These are phyloP conservation scores for Drosophila kokeensis DNA, from an alignment of 2,888 invertebrate species.

Conservation along the genomic window DNA sequence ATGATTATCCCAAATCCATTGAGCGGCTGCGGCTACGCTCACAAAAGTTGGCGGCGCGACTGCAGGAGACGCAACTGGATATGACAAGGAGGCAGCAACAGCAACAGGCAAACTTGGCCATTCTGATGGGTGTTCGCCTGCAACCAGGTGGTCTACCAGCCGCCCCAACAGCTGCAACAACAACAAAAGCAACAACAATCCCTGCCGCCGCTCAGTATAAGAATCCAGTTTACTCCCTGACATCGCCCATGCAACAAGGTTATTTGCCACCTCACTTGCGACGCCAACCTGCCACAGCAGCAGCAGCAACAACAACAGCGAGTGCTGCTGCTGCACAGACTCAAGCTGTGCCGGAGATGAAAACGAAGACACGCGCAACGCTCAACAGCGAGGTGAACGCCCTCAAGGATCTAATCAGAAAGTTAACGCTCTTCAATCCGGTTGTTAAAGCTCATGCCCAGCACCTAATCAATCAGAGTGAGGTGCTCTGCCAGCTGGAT, in stretches of 20 bases:
- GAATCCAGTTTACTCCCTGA: conserved; percentile 1
- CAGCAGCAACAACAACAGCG: conserved; percentile 2
- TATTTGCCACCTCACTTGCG: conserved; percentile 8
- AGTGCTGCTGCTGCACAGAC: not conserved
- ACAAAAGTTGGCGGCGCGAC: conserved; percentile 48
- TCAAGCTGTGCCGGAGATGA: not conserved
- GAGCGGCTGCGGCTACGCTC: conserved; percentile 57
- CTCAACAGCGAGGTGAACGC: conserved; percentile 62
- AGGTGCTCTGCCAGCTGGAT: conserved; percentile 59
- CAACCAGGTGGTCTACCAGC: not conserved
- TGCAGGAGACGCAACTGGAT: conserved; percentile 54
- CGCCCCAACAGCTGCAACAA: not conserved
- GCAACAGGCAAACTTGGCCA: not conserved
- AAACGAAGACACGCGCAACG: conserved; percentile 11
- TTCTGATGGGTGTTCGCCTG: not conserved
- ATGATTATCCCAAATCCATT: conserved; percentile 35
- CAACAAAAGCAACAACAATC: not conserved
- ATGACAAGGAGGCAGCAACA: conserved; percentile 16
- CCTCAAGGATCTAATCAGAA: conserved; percentile 54
- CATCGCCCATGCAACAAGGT: conserved; percentile 7
- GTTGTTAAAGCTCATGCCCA: conserved; percentile 49
- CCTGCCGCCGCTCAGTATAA: not conserved
- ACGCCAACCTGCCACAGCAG: not conserved
- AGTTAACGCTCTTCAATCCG: conserved; percentile 32
- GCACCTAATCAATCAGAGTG: conserved; percentile 56